These are phyloP conservation scores for Zeuzera pyrina DNA, from an alignment of 2,888 invertebrate genomes.

Conservation along the genomic window DNA sequence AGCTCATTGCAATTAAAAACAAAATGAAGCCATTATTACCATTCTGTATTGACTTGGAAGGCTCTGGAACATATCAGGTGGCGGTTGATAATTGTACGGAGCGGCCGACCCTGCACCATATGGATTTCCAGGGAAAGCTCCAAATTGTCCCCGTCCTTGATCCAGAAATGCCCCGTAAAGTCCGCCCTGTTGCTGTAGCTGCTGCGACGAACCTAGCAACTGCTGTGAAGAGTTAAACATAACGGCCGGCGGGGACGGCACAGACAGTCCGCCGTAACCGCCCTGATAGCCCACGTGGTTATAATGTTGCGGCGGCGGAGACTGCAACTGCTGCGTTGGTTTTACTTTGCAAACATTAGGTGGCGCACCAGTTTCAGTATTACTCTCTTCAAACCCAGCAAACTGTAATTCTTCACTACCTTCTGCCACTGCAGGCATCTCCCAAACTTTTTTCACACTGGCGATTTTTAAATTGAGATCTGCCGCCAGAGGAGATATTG, in stretches of 20 bases:
- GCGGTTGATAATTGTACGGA: slow-evolving; percentile 85
- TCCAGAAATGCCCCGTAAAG: slow-evolving; percentile 87
- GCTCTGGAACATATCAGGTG: slow-evolving; percentile 70
- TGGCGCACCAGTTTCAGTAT: slow-evolving; percentile 66
- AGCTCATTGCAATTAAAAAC: no score
- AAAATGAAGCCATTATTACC: slow-evolving; percentile 31
- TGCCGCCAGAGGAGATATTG: slow-evolving; percentile 86
- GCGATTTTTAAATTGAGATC: slow-evolving; percentile 96
- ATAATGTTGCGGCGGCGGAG: slow-evolving; percentile 78
- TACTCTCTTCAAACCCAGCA: slow-evolving; percentile 47
- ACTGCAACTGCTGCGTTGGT: slow-evolving; percentile 85
- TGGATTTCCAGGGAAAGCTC: slow-evolving; percentile 83
- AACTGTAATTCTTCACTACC: slow-evolving; percentile 65
- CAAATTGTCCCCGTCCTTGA: slow-evolving; percentile 85
- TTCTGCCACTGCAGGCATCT: slow-evolving; percentile 81
- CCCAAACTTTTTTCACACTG: slow-evolving; percentile 93
- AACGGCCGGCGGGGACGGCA: slow-evolving; percentile 90
- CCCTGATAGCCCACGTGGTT: slow-evolving; percentile 81
- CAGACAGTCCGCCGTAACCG: slow-evolving; percentile 85
- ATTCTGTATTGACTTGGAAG: slow-evolving; percentile 63
- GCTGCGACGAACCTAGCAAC: slow-evolving; percentile 65
- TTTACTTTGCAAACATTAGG: slow-evolving; percentile 88
- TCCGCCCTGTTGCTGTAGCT: slow-evolving; percentile 79
- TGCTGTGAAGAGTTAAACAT: slow-evolving; percentile 85
- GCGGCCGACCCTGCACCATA: slow-evolving; percentile 78